Evolutionary conservation across 1,140 invertebrate genomes (phyloP).

Genomic region (Dermatophagoides farinae): DNA sequence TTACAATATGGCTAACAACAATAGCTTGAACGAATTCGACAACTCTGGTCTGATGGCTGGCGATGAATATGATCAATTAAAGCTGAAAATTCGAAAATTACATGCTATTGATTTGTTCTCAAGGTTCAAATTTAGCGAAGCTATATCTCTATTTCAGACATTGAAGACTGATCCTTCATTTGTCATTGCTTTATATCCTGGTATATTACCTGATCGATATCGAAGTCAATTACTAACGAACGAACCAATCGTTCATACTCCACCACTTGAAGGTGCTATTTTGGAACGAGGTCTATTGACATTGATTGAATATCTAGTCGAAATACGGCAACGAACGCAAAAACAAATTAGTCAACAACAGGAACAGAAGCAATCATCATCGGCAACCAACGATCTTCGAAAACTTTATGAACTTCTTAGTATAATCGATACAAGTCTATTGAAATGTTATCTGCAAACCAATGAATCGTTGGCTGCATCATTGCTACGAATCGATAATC

Average conservation of each 20-base stretch:
- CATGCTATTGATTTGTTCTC: slow-evolving; percentile 76
- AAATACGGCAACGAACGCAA: slow-evolving; percentile 31
- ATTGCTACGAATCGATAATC: slow-evolving; percentile 66
- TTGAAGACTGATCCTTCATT: slow-evolving; percentile 75
- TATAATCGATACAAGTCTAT: slow-evolving; percentile 82
- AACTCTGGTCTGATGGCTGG: neutral
- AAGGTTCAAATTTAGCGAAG: slow-evolving; percentile 61
- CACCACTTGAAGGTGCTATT: slow-evolving; percentile 55
- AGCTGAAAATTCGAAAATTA: slow-evolving; percentile 66
- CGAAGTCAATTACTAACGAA: slow-evolving; percentile 27
- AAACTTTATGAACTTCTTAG: slow-evolving; percentile 39
- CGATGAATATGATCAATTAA: slow-evolving; percentile 49
- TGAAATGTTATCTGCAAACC: slow-evolving; percentile 88
- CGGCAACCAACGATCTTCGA: neutral
- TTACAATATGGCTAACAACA: neutral
- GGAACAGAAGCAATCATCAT: neutral
- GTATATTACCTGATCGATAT: slow-evolving; percentile 48
- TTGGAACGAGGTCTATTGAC: slow-evolving; percentile 68
- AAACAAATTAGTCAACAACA: slow-evolving; percentile 1
- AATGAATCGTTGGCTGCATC: slow-evolving; percentile 82
- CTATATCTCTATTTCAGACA: slow-evolving; percentile 73
- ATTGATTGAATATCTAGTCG: slow-evolving; percentile 66
- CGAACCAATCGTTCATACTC: slow-evolving; percentile 33
- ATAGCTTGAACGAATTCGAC: neutral
- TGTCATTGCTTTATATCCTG: slow-evolving; percentile 80